Evolutionary conservation across 2,888 invertebrate species (phyloP), one percentile per base, ranked within the genome.

Genomic region (Agrochola litura): DNA sequence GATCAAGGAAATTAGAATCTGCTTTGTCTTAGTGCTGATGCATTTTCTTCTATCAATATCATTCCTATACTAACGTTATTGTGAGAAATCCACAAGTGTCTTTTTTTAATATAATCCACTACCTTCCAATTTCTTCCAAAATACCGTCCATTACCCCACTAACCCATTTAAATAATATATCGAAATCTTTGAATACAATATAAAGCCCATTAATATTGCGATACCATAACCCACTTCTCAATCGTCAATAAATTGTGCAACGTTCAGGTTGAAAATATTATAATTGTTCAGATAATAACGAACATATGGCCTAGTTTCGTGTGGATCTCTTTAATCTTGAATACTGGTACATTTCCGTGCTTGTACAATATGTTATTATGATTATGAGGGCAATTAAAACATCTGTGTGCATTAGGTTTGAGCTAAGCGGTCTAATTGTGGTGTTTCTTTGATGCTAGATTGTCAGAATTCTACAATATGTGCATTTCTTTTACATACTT

Each of bases 231-330:
- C 83, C 49, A 82, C 22, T 82, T 83, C 71, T 74, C n/a, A n/a
- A n/a, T n/a, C n/a, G 72, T 63, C 83, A 70, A 86, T 77, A 65
- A 37, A 25, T 82, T 82, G n/a, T 49, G 83, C 68, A 83, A 83
- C 6, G 41, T 60, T 46, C 65, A 66, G 69, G 71, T 68, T 82
- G 74, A 72, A 82, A 73, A 77, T 83, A 76, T 85, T 76, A 85
- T 86, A 83, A 86, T 77, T 82, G 74, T 82, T 37, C 52, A 25
- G 30, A 77, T 82, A 66, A 65, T 73, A 14, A 9, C 12, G n/a
- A 43, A 14, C 58, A 69, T 60, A 64, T 69, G 83, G 16, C 83
- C 78, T 65, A 82, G 74, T 73, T 68, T 56, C 16, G 19, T 2
- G 37, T 14, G 41, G 12, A 72, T 69, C 68, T 66, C 86, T 83